phyloP scores from a whole-genome alignment of 1,140 invertebrate species.

The Wasmannia auropunctata region DNA sequence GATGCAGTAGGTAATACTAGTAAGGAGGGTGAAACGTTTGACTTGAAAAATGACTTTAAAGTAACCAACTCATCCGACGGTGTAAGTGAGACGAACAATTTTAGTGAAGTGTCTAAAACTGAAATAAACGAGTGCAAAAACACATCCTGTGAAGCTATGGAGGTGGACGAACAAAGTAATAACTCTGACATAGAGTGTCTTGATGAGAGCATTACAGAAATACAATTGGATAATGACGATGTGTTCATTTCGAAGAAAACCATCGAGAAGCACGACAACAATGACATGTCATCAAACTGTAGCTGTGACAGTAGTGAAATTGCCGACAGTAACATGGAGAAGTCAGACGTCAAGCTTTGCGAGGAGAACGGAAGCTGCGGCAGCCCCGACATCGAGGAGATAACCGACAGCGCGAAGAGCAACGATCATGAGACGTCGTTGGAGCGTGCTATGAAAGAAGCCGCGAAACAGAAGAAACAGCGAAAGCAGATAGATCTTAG shows the following conservation, averaged over 20 bases:
- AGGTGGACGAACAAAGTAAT: slow-evolving; percentile 81
- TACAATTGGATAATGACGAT: slow-evolving; percentile 74
- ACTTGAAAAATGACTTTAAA: slow-evolving; percentile 63
- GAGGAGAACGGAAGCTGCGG: slow-evolving; percentile 83
- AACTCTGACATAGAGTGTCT: slow-evolving; percentile 83
- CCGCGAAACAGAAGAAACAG: slow-evolving; percentile 79
- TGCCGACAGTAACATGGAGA: slow-evolving; percentile 75
- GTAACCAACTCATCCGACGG: slow-evolving; percentile 59
- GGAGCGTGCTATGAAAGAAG: slow-evolving; percentile 67
- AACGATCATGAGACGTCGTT: slow-evolving; percentile 73
- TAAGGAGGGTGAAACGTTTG: slow-evolving; percentile 56
- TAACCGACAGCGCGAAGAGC: slow-evolving; percentile 78
- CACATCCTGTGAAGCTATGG: slow-evolving; percentile 77
- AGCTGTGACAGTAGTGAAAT: slow-evolving; percentile 66
- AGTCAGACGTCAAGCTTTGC: slow-evolving; percentile 79
- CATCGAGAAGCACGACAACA: slow-evolving; percentile 55
- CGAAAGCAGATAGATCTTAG: slow-evolving; percentile 82
- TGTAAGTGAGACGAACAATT: slow-evolving; percentile 76
- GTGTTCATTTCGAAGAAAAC: slow-evolving; percentile 77
- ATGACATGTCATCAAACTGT: slow-evolving; percentile 65
- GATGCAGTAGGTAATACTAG: slow-evolving; percentile 43
- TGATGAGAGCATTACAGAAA: slow-evolving; percentile 79
- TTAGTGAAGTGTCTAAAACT: slow-evolving; percentile 79
- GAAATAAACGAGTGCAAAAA: slow-evolving; percentile 72
- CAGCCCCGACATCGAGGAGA: slow-evolving; percentile 83